These are phyloP conservation scores for Ochropacha duplaris DNA, from an alignment of 2,888 invertebrate species.

Conservation along the genomic window DNA sequence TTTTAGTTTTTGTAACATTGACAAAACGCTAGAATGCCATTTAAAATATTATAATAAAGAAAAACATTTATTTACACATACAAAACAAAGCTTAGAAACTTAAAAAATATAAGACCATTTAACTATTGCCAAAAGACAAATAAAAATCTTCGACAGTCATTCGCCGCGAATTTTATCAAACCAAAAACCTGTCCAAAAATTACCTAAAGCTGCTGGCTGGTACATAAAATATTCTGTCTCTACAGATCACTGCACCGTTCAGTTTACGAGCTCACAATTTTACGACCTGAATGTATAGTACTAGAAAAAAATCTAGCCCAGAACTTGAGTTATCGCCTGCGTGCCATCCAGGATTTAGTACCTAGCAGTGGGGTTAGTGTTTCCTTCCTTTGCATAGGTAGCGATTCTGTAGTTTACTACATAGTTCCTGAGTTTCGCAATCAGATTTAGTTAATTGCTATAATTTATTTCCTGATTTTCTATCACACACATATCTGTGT, in stretches of 20 bases:
- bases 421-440: background rate
- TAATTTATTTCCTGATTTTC: too few relatives aligned
- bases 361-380: background rate
- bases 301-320: background rate
- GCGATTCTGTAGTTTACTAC: background rate
- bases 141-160: too few relatives aligned
- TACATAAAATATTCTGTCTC: background rate
- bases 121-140: too few relatives aligned
- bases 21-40: background rate
- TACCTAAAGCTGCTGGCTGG: background rate
- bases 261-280: background rate
- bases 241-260: background rate
- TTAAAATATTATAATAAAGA: too few relatives aligned
- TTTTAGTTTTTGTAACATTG: background rate
- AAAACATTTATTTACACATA: too few relatives aligned
- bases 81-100: too few relatives aligned
- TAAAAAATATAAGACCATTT: too few relatives aligned
- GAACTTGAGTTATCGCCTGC: background rate
- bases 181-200: background rate
- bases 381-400: constrained; percentile 5
- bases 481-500: too few relatives aligned
- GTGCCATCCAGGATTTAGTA: constrained; percentile 2
- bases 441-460: background rate
- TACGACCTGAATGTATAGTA: background rate
- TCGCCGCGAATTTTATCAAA: background rate